Evolutionary conservation across 1,140 invertebrate species (phyloP), one percentile per base, ranked within the genome.

Genomic region (Chironomus tepperi): DNA sequence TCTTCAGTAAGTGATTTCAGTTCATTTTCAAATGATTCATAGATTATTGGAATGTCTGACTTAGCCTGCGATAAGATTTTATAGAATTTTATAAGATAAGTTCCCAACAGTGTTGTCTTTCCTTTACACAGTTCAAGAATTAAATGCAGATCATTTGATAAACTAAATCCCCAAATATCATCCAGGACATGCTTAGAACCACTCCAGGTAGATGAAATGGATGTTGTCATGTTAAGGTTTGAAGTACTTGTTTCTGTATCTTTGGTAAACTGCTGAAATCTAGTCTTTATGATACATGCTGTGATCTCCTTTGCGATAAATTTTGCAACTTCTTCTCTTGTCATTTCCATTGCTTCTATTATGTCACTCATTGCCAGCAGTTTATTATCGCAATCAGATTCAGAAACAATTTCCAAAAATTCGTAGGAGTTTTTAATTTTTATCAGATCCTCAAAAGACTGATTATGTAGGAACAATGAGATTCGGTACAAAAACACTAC

Each of bases 331-430:
- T 80, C 80, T 24, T 81, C 76, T 7, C 79, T 81, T 3, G 81
- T 83, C 76, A 86, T 82, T 57, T 83, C 80, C 7, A 84, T 85
- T 3, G 85, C 84, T 15, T 78, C 79, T 73, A 86, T 81, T 74
- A 87, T 83, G 77, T 88, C 87, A 75, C 83, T 83, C 9, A 87
- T 84, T n/a, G 87, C 83, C 73, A 87, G 81, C 15, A 88, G 78
- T 75, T 87, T 88, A 75, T 86, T 84, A 42, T 83, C 77, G 73
- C 82, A 84, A 77, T 86, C 82, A 57, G 84, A 83, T 43, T 83
- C 81, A n/a, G 87, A 79, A 9, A 86, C 82, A 73, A 85, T 84
- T 76, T 85, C 84, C 8, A 89, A 77, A 74, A 89, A 81, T 73
- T 82, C 79, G 19, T 83, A 80, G 0, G 85, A 83, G 79, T 89